phyloP scores from a whole-genome alignment of 2,888 invertebrate genomes.

The Macrophya alboannulata region DNA sequence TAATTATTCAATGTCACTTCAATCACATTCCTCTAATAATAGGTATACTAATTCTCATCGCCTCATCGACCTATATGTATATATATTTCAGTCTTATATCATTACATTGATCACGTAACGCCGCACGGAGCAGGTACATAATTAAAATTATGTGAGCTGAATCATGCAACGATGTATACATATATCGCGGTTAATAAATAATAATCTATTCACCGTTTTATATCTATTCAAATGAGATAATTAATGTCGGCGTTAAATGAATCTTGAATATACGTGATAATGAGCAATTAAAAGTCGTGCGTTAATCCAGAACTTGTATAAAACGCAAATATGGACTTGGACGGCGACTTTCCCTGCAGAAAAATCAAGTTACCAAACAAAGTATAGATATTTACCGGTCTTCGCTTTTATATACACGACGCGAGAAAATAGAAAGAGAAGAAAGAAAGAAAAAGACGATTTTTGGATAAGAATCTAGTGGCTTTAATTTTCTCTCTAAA shows the following conservation, averaged over 20 bases:
- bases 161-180: background rate
- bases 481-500: background rate
- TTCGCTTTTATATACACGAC: background rate
- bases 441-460: background rate
- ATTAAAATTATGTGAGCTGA: background rate
- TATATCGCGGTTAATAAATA: background rate
- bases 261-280: background rate
- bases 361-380: constrained; percentile 25
- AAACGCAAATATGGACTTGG: constrained; percentile 11
- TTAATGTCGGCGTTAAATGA: background rate
- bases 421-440: background rate
- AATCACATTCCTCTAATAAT: constrained; percentile 19
- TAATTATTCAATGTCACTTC: constrained; percentile 48
- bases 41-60: background rate
- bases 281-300: background rate
- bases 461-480: background rate
- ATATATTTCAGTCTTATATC: constrained; percentile 10
- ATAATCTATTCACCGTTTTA: background rate
- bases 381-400: background rate
- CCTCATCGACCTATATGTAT: background rate
- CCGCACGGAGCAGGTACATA: background rate
- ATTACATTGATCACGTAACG: background rate
- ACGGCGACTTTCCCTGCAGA: constrained; percentile 8
- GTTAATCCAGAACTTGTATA: constrained; percentile 8
- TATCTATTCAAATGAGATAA: background rate